A percentile compares a stretch with the other conserved stretches of the same genome.
Conservation (phyloP, 2,113 vertebrate genomes). For the Columbina picui region DNA sequence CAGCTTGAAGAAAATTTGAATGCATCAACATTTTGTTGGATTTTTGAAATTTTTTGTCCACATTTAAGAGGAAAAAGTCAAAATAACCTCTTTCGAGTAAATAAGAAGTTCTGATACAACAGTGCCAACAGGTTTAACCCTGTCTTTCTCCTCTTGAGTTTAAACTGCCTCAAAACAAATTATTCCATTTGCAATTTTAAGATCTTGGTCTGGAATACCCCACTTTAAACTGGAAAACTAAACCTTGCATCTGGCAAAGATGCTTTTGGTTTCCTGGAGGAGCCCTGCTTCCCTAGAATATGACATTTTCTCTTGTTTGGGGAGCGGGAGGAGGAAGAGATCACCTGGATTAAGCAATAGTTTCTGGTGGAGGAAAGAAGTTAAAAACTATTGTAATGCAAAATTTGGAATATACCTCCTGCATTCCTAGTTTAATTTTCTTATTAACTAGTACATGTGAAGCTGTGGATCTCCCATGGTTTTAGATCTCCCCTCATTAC, state of each 20-base stretch:
- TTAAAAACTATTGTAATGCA: neutral
- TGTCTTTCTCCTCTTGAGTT: neutral
- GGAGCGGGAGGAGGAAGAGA: neutral
- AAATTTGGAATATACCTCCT: neutral
- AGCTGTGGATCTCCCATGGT: neutral
- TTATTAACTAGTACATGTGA: neutral
- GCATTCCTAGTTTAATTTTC: neutral
- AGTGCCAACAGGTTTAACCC: neutral
- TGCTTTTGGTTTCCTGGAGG: neutral
- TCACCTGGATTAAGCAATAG: neutral
- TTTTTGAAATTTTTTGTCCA: neutral
- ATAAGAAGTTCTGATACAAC: neutral
- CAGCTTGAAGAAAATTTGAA: slow-evolving; percentile 8
- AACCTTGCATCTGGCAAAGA: neutral
- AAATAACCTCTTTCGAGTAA: slow-evolving; percentile 15
- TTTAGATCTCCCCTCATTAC: neutral
- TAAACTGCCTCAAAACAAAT: neutral
- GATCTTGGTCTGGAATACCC: neutral
- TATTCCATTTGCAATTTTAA: neutral
- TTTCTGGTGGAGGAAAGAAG: neutral
- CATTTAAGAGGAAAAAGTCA: neutral
- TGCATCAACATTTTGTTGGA: neutral
- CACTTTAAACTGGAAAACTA: neutral
- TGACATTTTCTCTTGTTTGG: neutral
- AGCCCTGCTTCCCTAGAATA: neutral